These are phyloP conservation scores for Melanostoma scalare DNA, from an alignment of 2,888 invertebrate genomes.

Conservation along the genomic window DNA sequence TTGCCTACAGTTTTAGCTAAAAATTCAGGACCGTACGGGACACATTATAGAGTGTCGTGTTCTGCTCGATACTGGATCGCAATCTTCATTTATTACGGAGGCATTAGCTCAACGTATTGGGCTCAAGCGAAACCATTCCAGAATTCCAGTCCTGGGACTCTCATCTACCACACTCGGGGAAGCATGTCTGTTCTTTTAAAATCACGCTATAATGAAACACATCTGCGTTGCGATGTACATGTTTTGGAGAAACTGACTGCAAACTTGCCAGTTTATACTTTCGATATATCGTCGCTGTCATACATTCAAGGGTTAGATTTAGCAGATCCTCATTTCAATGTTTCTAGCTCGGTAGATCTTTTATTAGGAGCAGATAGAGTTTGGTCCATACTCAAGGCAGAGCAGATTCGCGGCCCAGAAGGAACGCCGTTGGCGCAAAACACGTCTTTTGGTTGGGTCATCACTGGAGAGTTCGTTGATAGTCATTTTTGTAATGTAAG, in stretches of 20 bases:
- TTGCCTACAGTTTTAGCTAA: constrained; percentile 3
- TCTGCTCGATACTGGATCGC: not conserved
- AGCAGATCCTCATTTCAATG: constrained; percentile 59
- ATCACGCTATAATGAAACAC: not conserved
- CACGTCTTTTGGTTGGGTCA: constrained; percentile 63
- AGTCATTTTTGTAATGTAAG: constrained; percentile 3
- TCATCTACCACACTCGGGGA: not conserved
- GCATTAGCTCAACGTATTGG: constrained; percentile 6
- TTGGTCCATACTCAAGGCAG: constrained; percentile 50
- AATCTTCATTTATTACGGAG: not conserved
- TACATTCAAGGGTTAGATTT: constrained; percentile 35
- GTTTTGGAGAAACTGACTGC: constrained; percentile 4
- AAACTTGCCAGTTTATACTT: not conserved
- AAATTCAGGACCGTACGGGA: not conserved
- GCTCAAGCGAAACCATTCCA: not conserved
- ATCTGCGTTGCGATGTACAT: not conserved
- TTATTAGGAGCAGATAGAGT: constrained; percentile 59
- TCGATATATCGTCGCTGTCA: constrained; percentile 14
- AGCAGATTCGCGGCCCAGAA: constrained; percentile 19
- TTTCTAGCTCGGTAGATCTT: constrained; percentile 48
- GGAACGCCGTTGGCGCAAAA: constrained; percentile 40
- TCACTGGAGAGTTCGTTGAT: constrained; percentile 29
- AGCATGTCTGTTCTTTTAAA: not conserved
- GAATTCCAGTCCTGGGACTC: constrained; percentile 6
- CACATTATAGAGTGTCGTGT: not conserved